These are phyloP conservation scores for Habroteleia sp. DNA, from an alignment of 2,888 invertebrate species.

Conservation along the genomic window DNA sequence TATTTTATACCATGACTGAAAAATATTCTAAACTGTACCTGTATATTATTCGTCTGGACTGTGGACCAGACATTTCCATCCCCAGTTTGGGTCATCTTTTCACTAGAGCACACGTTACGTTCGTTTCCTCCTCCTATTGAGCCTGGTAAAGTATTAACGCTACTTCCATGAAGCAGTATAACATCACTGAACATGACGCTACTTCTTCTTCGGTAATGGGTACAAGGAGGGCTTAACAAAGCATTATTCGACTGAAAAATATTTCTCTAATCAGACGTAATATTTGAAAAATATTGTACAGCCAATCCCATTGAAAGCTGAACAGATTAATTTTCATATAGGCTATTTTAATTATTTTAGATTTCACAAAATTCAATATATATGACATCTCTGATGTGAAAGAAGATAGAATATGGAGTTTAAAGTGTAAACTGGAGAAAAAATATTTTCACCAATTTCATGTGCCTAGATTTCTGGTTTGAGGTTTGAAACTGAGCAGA, in stretches of 20 bases:
- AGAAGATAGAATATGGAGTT: no score
- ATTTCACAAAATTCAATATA: no score
- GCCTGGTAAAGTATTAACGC: constrained; percentile 77
- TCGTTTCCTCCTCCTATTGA: constrained; percentile 79
- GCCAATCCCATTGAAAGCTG: no score
- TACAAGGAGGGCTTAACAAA: constrained; percentile 88
- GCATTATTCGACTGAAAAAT: constrained; percentile 74
- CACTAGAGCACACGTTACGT: constrained; percentile 89
- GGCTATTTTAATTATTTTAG: no score
- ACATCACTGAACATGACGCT: constrained; percentile 95
- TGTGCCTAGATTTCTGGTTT: no score
- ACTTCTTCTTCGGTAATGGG: constrained; percentile 86
- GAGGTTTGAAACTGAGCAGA: no score
- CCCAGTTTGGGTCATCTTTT: constrained; percentile 94
- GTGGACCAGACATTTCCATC: constrained; percentile 86
- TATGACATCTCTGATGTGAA: no score
- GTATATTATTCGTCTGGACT: constrained; percentile 73
- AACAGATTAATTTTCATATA: not conserved
- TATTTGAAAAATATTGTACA: no score
- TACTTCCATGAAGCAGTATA: constrained; percentile 87
- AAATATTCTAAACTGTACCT: constrained; percentile 67
- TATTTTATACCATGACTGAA: constrained; percentile 7
- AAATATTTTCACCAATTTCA: no score
- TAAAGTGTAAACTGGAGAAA: no score
- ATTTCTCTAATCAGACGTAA: constrained; percentile 27